Conservation (phyloP, 2,888 invertebrate species). For the Drosophila phalerata region DNA sequence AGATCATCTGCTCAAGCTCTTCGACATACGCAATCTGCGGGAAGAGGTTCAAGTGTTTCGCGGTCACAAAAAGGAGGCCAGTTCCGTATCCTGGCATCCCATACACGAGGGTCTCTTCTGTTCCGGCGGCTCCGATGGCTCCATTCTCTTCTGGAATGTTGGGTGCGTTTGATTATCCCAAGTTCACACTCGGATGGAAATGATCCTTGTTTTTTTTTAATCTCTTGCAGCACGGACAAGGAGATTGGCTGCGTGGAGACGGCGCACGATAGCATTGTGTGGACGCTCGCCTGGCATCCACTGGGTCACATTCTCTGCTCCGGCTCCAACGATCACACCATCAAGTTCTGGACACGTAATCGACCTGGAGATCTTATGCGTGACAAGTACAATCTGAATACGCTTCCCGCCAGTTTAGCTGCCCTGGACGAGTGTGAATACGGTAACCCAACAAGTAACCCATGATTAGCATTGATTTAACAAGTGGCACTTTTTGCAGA, state of each 20-base stretch:
- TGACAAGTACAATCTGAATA: constrained; percentile 98
- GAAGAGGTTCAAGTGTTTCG: constrained; percentile 98
- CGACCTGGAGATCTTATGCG: constrained; percentile 99
- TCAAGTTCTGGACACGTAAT: constrained; percentile 99
- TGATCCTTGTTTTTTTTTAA: background rate
- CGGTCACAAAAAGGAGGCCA: constrained; percentile 99
- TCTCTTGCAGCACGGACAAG: constrained; percentile 92
- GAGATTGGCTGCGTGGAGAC: constrained; percentile 99
- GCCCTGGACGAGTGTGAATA: constrained; percentile 90
- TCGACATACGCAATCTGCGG: constrained; percentile 98
- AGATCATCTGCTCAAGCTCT: constrained; percentile 98
- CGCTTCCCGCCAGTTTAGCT: constrained; percentile 93
- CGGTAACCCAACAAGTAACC: constrained; percentile 84
- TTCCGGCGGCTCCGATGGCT: constrained; percentile 99
- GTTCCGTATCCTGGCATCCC: constrained; percentile 99
- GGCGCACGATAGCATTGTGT: constrained; percentile 99
- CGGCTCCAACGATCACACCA: constrained; percentile 99
- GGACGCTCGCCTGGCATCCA: constrained; percentile 99
- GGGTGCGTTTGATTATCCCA: constrained; percentile 87
- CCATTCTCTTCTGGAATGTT: constrained; percentile 99
- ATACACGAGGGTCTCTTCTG: constrained; percentile 98
- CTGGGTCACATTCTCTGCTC: constrained; percentile 99
- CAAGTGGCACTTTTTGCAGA: constrained; percentile 85
- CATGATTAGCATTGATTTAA: background rate
- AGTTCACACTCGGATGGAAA: background rate